These are phyloP conservation scores for Ammodytes dubius DNA, from an alignment of 2,113 vertebrate genomes.

Conservation along the genomic window DNA sequence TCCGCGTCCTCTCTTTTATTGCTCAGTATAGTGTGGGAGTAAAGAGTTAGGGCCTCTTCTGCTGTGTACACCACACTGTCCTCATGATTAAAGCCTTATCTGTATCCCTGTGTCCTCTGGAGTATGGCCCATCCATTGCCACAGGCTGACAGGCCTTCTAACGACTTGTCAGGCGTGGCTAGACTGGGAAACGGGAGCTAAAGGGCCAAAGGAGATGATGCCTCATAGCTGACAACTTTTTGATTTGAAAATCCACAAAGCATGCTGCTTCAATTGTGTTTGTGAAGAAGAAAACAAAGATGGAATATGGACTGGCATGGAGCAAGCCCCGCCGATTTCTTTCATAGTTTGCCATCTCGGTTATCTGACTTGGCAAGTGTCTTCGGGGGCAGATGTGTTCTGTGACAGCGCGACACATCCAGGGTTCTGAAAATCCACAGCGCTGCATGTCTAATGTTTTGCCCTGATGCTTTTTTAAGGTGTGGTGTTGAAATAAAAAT, in stretches of 20 bases:
- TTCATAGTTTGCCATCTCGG: constrained; percentile 50
- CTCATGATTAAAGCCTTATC: constrained; percentile 68
- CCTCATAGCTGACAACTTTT: constrained; percentile 70
- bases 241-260: constrained; percentile 69
- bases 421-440: constrained; percentile 3
- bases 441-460: not conserved
- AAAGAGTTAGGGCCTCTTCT: constrained; percentile 19
- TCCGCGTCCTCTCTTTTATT: not conserved
- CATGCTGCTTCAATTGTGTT: constrained; percentile 63
- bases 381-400: constrained; percentile 1
- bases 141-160: constrained; percentile 59
- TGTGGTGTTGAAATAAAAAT: not conserved
- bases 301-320: not conserved
- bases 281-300: not conserved
- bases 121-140: constrained; percentile 61
- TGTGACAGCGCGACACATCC: not conserved
- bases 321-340: constrained; percentile 28
- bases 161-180: constrained; percentile 69
- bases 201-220: constrained; percentile 61
- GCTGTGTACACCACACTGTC: constrained; percentile 26
- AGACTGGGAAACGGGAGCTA: constrained; percentile 49
- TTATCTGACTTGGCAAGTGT: constrained; percentile 38
- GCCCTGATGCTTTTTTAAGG: not conserved
- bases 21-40: constrained; percentile 29
- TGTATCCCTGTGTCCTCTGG: constrained; percentile 64